Base-by-base conservation (phyloP, 2,888 invertebrate species). In the Cheilosia impressa region DNA sequence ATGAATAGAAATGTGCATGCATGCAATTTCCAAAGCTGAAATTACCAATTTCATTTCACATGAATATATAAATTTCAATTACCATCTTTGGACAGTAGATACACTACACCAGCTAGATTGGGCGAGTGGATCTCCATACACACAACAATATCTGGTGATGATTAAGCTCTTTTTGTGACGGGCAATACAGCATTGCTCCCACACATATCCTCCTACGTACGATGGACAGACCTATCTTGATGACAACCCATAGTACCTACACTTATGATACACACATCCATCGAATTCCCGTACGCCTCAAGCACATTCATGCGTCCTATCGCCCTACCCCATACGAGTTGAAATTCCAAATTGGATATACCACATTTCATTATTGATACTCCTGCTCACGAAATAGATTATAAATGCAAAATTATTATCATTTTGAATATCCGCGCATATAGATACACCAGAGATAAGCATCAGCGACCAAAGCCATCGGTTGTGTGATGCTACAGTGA, bases 21-120 rank as follows among this genome's bases (percentile, higher is more conserved):
- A 85, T 81, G 85, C 85, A 85, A 81, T 85, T 81, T 81, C 85
- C 85, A 85, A 76, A 81, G 81, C 87, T 77, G 87, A 85, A 90
- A 90, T 90, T 90, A 90, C 89, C 90, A 90, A 90, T 90, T 90
- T 90, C 89, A 90, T 90, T 89, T 90, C 90, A 90, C 90, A 90
- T 90, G 90, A 90, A 90, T 90, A 85, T 85, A 85, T 85, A 85
- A 85, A 85, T 85, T 85, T 85, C 85, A 85, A 85, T 85, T 85
- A 85, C 75, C 66, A 72, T 85, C 85, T 85, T 81, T 81, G 80
- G 85, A 76, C 85, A 85, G 80, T 62, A 85, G 80, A 80, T 76
- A 85, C 71, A 53, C 9, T 31, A 31, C 2, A 31, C 27, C 69
- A 79, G 58, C 65, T 80, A 84, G 80, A 72, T 85, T 76, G 76